Evolutionary conservation across 1,140 invertebrate genomes (phyloP).

Genomic region (Pissodes strobi): DNA sequence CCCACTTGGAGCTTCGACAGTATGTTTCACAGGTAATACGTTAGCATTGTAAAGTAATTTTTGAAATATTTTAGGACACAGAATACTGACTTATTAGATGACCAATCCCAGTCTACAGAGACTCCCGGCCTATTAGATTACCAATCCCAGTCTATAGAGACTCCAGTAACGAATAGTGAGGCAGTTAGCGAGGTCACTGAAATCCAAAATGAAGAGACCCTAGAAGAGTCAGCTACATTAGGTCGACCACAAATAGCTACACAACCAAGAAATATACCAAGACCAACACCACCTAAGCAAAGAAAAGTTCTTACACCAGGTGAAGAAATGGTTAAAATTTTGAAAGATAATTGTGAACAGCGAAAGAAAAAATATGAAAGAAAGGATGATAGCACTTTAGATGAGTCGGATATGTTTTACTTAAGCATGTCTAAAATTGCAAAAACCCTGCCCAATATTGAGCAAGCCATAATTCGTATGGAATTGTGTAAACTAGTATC

Average conservation of each 20-base stretch:
- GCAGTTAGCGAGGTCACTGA: too few relatives aligned
- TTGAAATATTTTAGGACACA: too few relatives aligned
- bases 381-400: neutral
- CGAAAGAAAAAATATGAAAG: neutral
- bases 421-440: neutral
- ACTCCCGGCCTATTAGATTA: too few relatives aligned
- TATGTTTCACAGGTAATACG: too few relatives aligned
- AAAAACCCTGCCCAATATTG: neutral
- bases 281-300: neutral
- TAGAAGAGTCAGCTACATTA: neutral
- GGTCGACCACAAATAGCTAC: neutral
- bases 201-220: neutral
- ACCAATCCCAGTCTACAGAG: too few relatives aligned
- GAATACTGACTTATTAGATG: too few relatives aligned
- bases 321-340: constrained; percentile 2
- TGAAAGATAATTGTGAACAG: neutral
- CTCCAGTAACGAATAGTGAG: too few relatives aligned
- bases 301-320: neutral
- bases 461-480: neutral
- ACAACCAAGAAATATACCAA: neutral
- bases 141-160: too few relatives aligned
- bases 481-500: neutral
- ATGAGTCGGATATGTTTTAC: constrained; percentile 1
- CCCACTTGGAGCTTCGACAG: too few relatives aligned
- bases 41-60: too few relatives aligned